phyloP scores from a whole-genome alignment of 1,140 invertebrate species.

The Pomacea maculata region DNA sequence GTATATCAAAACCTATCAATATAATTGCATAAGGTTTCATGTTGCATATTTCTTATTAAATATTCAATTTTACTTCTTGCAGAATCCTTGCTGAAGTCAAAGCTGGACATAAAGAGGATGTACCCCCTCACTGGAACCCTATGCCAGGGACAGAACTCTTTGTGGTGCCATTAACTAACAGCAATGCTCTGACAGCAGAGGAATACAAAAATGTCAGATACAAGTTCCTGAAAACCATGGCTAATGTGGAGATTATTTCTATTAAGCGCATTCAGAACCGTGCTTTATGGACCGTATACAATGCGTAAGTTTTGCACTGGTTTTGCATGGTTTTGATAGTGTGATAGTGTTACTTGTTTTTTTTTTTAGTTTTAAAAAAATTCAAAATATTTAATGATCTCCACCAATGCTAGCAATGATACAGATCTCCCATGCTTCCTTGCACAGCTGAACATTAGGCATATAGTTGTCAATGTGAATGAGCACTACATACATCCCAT shows the following conservation, averaged over 20 bases:
- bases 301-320: constrained; percentile 30
- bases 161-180: constrained; percentile 2
- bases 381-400: background rate
- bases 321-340: too few species aligned
- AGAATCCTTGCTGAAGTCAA: constrained; percentile 7
- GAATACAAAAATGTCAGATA: constrained; percentile 36
- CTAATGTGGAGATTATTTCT: constrained; percentile 31
- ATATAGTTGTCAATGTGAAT: too few species aligned
- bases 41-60: background rate
- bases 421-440: background rate
- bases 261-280: constrained; percentile 40
- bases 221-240: constrained; percentile 32
- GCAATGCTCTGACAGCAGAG: constrained; percentile 12
- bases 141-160: constrained; percentile 26
- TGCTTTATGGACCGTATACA: constrained; percentile 39
- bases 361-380: too few species aligned
- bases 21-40: too few species aligned
- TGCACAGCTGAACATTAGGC: too few species aligned
- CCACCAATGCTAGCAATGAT: background rate
- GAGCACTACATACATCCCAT: too few species aligned
- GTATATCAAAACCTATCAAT: too few species aligned
- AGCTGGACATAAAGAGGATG: background rate
- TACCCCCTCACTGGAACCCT: constrained; percentile 32
- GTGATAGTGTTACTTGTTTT: too few species aligned
- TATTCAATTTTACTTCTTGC: background rate